Conservation (phyloP, 2,888 invertebrate genomes). For the Atherix ibis region DNA sequence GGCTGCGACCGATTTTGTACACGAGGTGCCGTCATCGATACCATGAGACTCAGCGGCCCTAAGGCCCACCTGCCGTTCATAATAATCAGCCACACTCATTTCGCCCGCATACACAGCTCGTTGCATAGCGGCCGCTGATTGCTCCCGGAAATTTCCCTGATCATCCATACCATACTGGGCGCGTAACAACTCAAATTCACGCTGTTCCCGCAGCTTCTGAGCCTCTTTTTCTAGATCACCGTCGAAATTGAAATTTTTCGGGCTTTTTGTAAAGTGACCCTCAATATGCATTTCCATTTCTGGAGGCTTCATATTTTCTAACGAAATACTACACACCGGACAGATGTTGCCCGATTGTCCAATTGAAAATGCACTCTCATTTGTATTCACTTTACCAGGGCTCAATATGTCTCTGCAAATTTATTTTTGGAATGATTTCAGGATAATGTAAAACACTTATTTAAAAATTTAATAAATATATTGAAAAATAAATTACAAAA, state of each 20-base stretch:
- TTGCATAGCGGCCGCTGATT: constrained; percentile 59
- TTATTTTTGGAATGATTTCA: background rate
- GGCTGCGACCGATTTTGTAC: constrained; percentile 43
- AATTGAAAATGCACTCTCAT: constrained; percentile 19
- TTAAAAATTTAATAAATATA: background rate
- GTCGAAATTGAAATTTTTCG: constrained; percentile 15
- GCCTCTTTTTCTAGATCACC: constrained; percentile 43
- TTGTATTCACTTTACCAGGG: constrained; percentile 16
- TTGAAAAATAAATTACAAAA: background rate
- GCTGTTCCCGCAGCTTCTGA: constrained; percentile 54
- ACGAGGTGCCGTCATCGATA: constrained; percentile 65
- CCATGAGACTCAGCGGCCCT: constrained; percentile 61
- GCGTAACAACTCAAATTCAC: constrained; percentile 63
- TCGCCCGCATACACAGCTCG: constrained; percentile 73
- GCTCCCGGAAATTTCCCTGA: constrained; percentile 62
- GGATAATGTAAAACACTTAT: background rate
- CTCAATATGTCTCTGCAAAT: constrained; percentile 19
- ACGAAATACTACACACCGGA: constrained; percentile 33
- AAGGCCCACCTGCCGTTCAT: constrained; percentile 63
- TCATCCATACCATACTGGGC: constrained; percentile 85
- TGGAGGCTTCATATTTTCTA: constrained; percentile 27
- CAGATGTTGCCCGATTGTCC: constrained; percentile 27
- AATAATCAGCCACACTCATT: constrained; percentile 71
- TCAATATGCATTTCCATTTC: constrained; percentile 62
- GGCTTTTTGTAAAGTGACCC: constrained; percentile 49